Conservation (phyloP, 2,113 vertebrate species). For the Cavia aperea region DNA sequence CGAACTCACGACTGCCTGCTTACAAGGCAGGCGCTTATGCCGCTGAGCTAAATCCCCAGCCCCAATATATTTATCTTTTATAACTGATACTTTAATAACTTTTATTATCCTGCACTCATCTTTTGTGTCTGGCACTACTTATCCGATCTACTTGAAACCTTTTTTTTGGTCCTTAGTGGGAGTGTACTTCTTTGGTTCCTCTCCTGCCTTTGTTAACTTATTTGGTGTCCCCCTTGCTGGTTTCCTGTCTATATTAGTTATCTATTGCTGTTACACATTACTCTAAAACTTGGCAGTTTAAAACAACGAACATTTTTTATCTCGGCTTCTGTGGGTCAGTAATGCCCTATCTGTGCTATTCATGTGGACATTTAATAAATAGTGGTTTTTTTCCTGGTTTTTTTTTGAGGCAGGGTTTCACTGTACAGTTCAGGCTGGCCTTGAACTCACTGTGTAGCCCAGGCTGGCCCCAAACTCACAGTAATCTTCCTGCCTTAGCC, state of each 20-base stretch:
- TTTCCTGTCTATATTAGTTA: conserved; percentile 21
- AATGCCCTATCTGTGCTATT: not conserved
- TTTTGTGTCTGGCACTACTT: not conserved
- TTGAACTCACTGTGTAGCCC: not conserved
- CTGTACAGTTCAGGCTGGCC: not conserved
- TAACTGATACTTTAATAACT: not conserved
- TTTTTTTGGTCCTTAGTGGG: not conserved
- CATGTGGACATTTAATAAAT: not conserved
- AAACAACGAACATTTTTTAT: conserved; percentile 4
- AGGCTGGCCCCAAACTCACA: not conserved
- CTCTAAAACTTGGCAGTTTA: conserved; percentile 26
- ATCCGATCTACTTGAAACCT: not conserved
- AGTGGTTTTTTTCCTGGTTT: not conserved
- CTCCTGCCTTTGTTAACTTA: not conserved
- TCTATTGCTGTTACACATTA: not conserved
- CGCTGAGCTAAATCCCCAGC: no score
- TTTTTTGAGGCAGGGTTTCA: not conserved
- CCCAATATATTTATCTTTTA: not conserved
- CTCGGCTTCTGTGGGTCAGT: conserved; percentile 26
- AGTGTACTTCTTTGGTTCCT: not conserved
- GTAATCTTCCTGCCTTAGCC: not conserved
- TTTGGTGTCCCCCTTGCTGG: not conserved
- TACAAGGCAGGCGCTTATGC: no score
- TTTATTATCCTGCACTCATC: not conserved
- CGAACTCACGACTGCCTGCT: no score